Base-by-base conservation (phyloP, 2,888 invertebrate genomes). In the Biston betularia region DNA sequence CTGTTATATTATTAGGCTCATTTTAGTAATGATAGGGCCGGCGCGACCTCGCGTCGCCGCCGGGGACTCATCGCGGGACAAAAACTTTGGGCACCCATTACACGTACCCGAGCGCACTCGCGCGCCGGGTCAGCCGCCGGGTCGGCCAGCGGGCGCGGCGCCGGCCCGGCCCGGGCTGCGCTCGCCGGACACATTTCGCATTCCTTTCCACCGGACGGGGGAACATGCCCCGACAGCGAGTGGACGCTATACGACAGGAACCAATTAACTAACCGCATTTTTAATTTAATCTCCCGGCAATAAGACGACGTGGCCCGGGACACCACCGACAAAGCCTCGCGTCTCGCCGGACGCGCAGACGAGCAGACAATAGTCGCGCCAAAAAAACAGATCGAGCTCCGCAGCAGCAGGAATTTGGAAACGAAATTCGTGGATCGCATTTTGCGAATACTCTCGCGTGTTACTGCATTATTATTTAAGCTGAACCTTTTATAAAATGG, bases 391-490 rank as follows among this genome's bases (percentile, higher is more conserved):
- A 78, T 76, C 79, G 84, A 82, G 78, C 74, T 78, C 50, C 81
- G 78, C 79, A 78, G 77, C 75, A 79, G 70, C 76, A 79, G 88
- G 93, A 92, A 93, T 93, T 93, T 89, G 89, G 88, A 89, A 90
- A 87, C 90, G 86, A 91, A 91, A 92, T 90, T 90, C 89, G 88
- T 76, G 88, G 88, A 93, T 93, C 90, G 93, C 92, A 93, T 93
- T 92, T 92, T 87, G 89, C 86, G 88, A 89, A 93, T 93, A 88
- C 85, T 88, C 88, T 93, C 92, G 93, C 93, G 93, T 93, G 93
- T 93, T 93, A 91, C 89, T 90, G 93, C 93, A 93, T 92, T 93
- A 93, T 93, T 93, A 93, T 93, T 92, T 92, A 89, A 89, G 87
- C 80, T 87, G 83, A 84, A 81, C 75, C 86, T 89, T 90, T 92